Conservation (phyloP, 2,113 vertebrate genomes). For the Tamias sibiricus region DNA sequence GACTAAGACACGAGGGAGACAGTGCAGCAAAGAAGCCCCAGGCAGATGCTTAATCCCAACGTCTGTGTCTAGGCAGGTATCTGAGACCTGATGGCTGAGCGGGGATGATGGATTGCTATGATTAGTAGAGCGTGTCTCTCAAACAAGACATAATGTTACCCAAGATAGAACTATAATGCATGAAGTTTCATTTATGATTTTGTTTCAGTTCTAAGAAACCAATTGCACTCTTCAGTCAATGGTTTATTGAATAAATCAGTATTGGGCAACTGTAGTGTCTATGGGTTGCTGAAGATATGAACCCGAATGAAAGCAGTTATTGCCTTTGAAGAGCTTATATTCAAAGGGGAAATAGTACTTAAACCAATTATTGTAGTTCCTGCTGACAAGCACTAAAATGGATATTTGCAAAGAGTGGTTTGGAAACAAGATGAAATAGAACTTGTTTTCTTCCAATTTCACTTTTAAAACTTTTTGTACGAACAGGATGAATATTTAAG, state of each 20-base stretch:
- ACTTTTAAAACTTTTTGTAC: not conserved
- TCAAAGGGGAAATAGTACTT: not conserved
- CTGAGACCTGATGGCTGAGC: not conserved
- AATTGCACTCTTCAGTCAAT: not conserved
- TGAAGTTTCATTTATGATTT: constrained; percentile 39
- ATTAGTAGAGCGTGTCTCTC: not conserved
- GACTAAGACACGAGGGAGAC: not conserved
- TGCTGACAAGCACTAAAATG: not conserved
- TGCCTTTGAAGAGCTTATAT: not conserved
- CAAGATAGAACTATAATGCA: not conserved
- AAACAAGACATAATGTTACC: not conserved
- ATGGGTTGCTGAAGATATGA: not conserved
- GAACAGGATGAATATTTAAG: not conserved
- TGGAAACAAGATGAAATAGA: not conserved
- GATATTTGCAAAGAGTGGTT: not conserved
- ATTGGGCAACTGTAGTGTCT: not conserved
- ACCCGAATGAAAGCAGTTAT: not conserved
- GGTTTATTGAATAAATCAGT: not conserved
- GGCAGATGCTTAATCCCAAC: not conserved
- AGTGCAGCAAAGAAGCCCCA: not conserved
- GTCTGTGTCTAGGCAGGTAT: not conserved
- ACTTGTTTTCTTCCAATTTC: not conserved
- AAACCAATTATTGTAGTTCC: not conserved
- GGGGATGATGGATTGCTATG: not conserved
- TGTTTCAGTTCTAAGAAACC: constrained; percentile 6